phyloP scores from a whole-genome alignment of 2,113 vertebrate species.

The Triplophysa tibetana region DNA sequence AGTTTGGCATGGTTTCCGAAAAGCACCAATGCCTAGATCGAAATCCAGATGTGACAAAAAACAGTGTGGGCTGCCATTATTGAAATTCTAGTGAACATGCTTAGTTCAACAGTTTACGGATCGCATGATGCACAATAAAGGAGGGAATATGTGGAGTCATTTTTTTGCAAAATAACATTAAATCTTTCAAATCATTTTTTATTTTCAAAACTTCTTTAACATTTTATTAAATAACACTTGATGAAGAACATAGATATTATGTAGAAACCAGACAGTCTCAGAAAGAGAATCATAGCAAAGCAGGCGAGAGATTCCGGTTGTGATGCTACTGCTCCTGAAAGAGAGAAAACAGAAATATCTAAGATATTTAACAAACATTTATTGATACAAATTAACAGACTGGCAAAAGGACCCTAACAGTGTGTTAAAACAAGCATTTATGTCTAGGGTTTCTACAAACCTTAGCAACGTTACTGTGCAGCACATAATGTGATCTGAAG shows the following conservation, averaged over 20 bases:
- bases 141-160: not conserved
- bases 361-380: no score
- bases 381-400: no score
- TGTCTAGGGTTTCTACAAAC: conserved; percentile 63
- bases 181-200: not conserved
- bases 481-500: conserved; percentile 86
- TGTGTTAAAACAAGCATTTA: no score
- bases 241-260: conserved; percentile 61
- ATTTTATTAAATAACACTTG: conserved; percentile 71
- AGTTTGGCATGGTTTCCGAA: not conserved
- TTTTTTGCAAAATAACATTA: not conserved
- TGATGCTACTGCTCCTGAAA: conserved; percentile 66
- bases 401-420: no score
- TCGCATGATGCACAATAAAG: not conserved
- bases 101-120: not conserved
- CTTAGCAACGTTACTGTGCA: conserved; percentile 83
- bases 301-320: conserved; percentile 49
- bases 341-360: not conserved
- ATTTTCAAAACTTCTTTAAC: conserved; percentile 21
- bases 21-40: not conserved
- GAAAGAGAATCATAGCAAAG: conserved; percentile 52
- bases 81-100: not conserved
- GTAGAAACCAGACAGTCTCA: conserved; percentile 33
- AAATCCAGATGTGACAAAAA: not conserved
- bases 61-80: conserved; percentile 6